Evolutionary conservation across 2,888 invertebrate genomes (phyloP).

Genomic region (Iselma pallidipennis): DNA sequence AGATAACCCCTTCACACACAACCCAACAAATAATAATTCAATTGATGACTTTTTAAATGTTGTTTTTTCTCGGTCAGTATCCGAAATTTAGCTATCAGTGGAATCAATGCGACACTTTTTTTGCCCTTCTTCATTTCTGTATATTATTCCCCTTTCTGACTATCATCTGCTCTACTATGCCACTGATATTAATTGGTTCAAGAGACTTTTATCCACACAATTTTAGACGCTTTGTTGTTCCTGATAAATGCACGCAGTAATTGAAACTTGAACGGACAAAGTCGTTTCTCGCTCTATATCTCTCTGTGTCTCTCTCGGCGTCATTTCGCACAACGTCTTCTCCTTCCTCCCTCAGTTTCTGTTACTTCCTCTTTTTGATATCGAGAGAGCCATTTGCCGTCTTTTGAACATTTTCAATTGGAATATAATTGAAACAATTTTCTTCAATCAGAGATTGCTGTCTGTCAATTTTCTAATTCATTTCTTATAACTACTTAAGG

Average conservation of each 20-base stretch:
- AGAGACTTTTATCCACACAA: constrained; percentile 24
- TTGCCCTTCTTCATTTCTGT: constrained; percentile 2
- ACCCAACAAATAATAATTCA: constrained; percentile 39
- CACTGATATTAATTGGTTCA: constrained; percentile 30
- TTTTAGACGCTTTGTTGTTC: constrained; percentile 26
- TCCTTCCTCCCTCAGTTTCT: too few relatives aligned
- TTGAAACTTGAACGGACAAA: constrained; percentile 26
- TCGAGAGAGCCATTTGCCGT: background rate
- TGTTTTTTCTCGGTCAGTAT: constrained; percentile 23
- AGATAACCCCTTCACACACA: constrained; percentile 35
- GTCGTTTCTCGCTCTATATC: background rate
- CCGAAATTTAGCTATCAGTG: constrained; percentile 8
- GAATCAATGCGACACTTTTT: background rate
- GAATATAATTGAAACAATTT: constrained; percentile 24
- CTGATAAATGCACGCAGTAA: constrained; percentile 24
- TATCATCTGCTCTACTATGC: constrained; percentile 1
- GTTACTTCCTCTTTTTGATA: background rate
- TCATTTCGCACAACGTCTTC: too few relatives aligned
- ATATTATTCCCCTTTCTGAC: background rate
- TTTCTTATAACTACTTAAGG: background rate
- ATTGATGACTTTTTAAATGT: constrained; percentile 39
- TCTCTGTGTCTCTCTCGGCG: constrained; percentile 2
- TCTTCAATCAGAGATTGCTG: constrained; percentile 21
- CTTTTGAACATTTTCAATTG: constrained; percentile 9
- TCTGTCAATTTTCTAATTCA: constrained; percentile 22